Evolutionary conservation across 1,140 invertebrate genomes (phyloP).

Genomic region (Mylabris phalerata): DNA sequence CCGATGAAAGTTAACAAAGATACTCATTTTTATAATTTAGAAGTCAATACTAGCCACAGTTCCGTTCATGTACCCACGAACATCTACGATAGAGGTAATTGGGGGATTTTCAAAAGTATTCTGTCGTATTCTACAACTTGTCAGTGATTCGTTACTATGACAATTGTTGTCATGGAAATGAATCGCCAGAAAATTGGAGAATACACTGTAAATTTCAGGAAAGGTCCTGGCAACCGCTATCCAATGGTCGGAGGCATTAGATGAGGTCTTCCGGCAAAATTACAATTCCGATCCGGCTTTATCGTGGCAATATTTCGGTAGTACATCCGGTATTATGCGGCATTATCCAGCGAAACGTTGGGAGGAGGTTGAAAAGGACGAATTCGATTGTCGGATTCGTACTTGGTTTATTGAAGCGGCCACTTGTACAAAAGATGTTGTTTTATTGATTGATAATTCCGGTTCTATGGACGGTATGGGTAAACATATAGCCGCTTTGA

Average conservation of each 20-base stretch:
- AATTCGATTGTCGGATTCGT: slow-evolving; percentile 77
- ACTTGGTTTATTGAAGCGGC: slow-evolving; percentile 97
- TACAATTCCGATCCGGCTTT: slow-evolving; percentile 82
- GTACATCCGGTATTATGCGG: slow-evolving; percentile 82
- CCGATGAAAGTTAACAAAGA: slow-evolving; percentile 58
- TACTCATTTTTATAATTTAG: slow-evolving; percentile 78
- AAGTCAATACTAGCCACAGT: slow-evolving; percentile 75
- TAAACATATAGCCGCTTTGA: slow-evolving; percentile 57
- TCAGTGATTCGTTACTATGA: no score
- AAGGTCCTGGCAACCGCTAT: slow-evolving; percentile 63
- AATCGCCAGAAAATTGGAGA: no score
- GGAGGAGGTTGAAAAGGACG: slow-evolving; percentile 35
- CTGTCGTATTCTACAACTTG: neutral
- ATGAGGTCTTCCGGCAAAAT: slow-evolving; percentile 79
- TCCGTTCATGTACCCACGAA: slow-evolving; percentile 92
- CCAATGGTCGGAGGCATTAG: slow-evolving; percentile 78
- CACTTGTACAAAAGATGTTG: slow-evolving; percentile 93
- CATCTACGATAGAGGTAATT: slow-evolving; percentile 77
- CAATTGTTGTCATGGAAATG: no score
- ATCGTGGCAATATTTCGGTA: slow-evolving; percentile 96
- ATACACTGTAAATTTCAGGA: no score
- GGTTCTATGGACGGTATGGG: slow-evolving; percentile 95
- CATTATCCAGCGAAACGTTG: slow-evolving; percentile 63
- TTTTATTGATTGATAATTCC: slow-evolving; percentile 90
- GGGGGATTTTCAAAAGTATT: no score